Evolutionary conservation across 2,888 invertebrate genomes (phyloP), one percentile per base, ranked within the genome.

Genomic region (Trachelus iudaicus): DNA sequence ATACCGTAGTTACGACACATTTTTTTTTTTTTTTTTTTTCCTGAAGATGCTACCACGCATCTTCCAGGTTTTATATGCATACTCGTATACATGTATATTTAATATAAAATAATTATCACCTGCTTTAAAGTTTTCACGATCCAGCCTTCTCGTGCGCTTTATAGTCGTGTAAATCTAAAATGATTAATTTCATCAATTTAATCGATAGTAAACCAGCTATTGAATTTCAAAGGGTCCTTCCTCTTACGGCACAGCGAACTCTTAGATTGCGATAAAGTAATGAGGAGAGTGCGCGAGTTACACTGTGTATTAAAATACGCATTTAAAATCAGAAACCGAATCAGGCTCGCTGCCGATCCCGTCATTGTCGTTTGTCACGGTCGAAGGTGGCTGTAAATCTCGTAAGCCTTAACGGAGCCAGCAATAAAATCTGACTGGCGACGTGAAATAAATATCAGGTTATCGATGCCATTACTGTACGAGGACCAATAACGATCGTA

Each of bases 331-430:
- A 56, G 56, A 23, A 56, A 9, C 56, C 2, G 23, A 56, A 56
- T 23, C 23, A 6, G 23, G 23, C 56, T 23, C 13, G 31, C 12
- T 71, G 71, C 71, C 12, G 31, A 71, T 71, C 71, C 33, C 12
- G 68, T 68, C 76, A 68, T 69, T 40, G 31, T 75, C 37, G 40
- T 71, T 77, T 69, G 73, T 81, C 78, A 80, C 33, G 12, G 68
- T 69, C 76, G 69, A 69, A 69, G n/a, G 75, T 34, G 40, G 76
- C 77, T 73, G 73, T 81, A 81, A 81, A 80, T 81, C 76, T 79
- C 68, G 13, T 75, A 76, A 69, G 77, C 34, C 73, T 78, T 78
- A 81, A 81, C 77, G 76, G 80, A 73, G 56, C 73, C 31, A 71
- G 33, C 31, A 33, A 71, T 71, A 71, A 71, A 71, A 13, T 34